phyloP scores from a whole-genome alignment of 1,140 invertebrate species.

The Maconellicoccus hirsutus region DNA sequence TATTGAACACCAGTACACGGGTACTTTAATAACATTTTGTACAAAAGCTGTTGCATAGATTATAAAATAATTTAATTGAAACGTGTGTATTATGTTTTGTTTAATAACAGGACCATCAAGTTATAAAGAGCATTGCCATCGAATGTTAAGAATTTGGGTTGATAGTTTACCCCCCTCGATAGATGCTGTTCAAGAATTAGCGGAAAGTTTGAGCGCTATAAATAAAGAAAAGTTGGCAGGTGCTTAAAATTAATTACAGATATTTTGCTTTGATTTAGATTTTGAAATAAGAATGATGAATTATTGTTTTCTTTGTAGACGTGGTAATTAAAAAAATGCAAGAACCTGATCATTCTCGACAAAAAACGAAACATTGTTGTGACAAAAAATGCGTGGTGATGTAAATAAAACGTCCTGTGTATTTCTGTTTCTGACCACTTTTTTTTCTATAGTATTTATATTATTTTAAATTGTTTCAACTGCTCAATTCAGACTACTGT shows the following conservation, averaged over 20 bases:
- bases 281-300: neutral
- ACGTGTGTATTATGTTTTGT: conserved; percentile 24
- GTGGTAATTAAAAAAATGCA: neutral
- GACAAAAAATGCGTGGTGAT: conserved; percentile 9
- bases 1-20: conserved; percentile 64
- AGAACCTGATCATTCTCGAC: neutral
- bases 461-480: neutral
- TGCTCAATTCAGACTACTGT: conserved; percentile 8
- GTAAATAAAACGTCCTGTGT: neutral
- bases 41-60: too few relatives aligned
- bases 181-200: conserved; percentile 49
- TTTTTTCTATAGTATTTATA: neutral
- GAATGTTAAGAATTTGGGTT: conserved; percentile 58
- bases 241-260: conserved; percentile 27
- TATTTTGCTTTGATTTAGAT: neutral
- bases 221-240: conserved; percentile 49
- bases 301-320: neutral
- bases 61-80: neutral
- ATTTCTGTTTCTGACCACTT: neutral
- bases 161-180: conserved; percentile 48
- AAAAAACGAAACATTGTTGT: conserved; percentile 2
- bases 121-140: conserved; percentile 60
- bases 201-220: conserved; percentile 49
- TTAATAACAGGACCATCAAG: conserved; percentile 48
- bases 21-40: conserved; percentile 35